Conservation (phyloP, 2,113 vertebrate genomes). For the Lethenteron reissneri region DNA sequence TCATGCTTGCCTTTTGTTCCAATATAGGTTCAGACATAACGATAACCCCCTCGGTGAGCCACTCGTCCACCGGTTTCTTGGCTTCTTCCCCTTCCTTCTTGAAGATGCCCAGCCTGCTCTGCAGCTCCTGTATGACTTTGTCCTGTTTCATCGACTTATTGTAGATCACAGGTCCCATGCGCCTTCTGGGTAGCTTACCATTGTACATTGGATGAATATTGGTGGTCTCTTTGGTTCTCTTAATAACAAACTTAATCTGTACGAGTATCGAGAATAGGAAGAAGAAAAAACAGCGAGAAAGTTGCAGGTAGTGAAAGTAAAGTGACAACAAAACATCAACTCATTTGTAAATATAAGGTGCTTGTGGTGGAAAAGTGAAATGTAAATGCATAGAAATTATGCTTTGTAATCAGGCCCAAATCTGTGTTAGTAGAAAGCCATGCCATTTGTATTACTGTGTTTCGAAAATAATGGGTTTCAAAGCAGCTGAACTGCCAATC, state of each 20-base stretch:
- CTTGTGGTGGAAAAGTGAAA: too few relatives aligned
- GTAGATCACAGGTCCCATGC: conserved; percentile 51
- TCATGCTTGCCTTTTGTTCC: background rate
- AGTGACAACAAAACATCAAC: background rate
- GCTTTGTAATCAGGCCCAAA: too few relatives aligned
- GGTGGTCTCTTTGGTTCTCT: conserved; percentile 64
- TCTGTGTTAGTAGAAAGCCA: too few relatives aligned
- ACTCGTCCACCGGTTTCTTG: conserved; percentile 35
- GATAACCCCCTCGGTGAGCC: conserved; percentile 57
- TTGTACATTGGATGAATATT: conserved; percentile 83
- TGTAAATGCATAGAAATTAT: too few relatives aligned
- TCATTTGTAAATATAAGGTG: too few relatives aligned
- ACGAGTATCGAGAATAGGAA: conserved; percentile 1
- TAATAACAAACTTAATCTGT: conserved; percentile 82
- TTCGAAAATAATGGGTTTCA: too few relatives aligned
- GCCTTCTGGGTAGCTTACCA: conserved; percentile 49
- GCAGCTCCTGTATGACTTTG: conserved; percentile 57
- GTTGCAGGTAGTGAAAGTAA: background rate
- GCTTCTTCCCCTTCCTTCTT: conserved; percentile 23
- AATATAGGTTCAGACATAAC: conserved; percentile 42
- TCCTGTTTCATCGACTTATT: conserved; percentile 71
- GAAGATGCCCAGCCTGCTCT: conserved; percentile 58
- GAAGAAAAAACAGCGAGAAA: too few relatives aligned
- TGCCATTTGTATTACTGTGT: too few relatives aligned
- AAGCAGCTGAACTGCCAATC: too few relatives aligned